Percentiles rank a stretch among this genome's conserved stretches.
Conservation (phyloP, 2,113 vertebrate genomes). For the Rana temporaria region DNA sequence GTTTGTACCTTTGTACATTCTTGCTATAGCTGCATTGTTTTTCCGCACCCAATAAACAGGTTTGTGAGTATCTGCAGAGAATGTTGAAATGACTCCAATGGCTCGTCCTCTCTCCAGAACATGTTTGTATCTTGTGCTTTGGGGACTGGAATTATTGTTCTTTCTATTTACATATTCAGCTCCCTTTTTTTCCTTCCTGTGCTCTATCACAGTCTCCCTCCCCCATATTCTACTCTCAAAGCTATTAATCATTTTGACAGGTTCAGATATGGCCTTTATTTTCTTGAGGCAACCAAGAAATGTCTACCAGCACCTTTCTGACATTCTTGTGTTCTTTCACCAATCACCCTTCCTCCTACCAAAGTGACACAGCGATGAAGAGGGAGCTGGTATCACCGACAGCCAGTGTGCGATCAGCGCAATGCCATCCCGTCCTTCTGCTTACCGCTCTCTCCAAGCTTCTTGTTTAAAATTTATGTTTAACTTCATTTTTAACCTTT, state of each 20-base stretch:
- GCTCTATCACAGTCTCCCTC: constrained; percentile 63
- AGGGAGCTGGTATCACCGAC: constrained; percentile 48
- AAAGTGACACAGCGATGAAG: constrained; percentile 61
- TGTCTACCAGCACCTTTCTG: constrained; percentile 70
- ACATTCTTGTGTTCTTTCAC: constrained; percentile 62
- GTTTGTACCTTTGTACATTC: not conserved
- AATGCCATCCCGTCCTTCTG: constrained; percentile 55
- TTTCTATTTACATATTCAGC: constrained; percentile 69
- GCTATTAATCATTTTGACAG: constrained; percentile 75
- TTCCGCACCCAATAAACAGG: not conserved
- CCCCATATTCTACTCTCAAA: constrained; percentile 69
- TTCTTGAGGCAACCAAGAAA: constrained; percentile 72
- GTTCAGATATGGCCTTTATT: constrained; percentile 71
- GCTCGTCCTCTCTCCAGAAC: constrained; percentile 13
- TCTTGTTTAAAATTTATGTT: constrained; percentile 56
- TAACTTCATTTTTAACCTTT: constrained; percentile 56
- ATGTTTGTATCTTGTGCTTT: constrained; percentile 36
- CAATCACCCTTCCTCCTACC: constrained; percentile 62
- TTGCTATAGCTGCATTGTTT: not conserved
- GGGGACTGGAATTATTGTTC: constrained; percentile 54
- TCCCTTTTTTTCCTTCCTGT: constrained; percentile 61
- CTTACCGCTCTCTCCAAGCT: constrained; percentile 37
- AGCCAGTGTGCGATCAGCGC: constrained; percentile 56
- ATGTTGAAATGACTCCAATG: constrained; percentile 23
- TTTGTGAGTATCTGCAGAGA: not conserved